Percentiles rank a stretch among this genome's conserved stretches.
Conservation (phyloP, 2,888 invertebrate genomes). For the Torymus texanus region DNA sequence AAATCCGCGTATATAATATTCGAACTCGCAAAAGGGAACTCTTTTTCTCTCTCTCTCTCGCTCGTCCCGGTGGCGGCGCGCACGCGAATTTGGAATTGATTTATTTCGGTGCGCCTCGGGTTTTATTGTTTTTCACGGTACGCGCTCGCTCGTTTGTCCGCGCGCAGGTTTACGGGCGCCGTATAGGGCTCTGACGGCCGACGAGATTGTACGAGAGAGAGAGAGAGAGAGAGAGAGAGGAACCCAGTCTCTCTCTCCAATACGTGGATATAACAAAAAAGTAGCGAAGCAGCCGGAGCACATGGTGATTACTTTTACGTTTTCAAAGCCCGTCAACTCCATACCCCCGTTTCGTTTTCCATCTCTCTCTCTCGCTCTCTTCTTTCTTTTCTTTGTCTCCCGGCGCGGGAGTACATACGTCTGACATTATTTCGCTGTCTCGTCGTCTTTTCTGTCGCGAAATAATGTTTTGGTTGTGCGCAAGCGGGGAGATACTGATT, state of each 20-base stretch:
- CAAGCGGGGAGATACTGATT: neutral
- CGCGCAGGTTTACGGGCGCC: neutral
- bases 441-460: slow-evolving; percentile 4
- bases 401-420: neutral
- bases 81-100: slow-evolving; percentile 21
- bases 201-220: neutral
- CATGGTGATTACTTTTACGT: slow-evolving; percentile 53
- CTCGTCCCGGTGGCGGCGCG: neutral
- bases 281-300: slow-evolving; percentile 9
- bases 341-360: slow-evolving; percentile 38
- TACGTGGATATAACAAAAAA: slow-evolving; percentile 1
- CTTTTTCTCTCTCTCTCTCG: neutral
- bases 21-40: neutral
- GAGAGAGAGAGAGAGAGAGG: slow-evolving; percentile 22
- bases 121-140: slow-evolving; percentile 28
- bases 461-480: neutral
- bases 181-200: neutral
- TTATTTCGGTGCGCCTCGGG: slow-evolving; percentile 31
- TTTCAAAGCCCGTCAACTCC: slow-evolving; percentile 55
- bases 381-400: neutral
- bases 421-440: slow-evolving; percentile 27
- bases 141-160: neutral
- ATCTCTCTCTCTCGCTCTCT: slow-evolving; percentile 22
- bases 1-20: no score
- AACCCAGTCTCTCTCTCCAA: no score